phyloP scores from a whole-genome alignment of 2,888 invertebrate species.

The Agrilus mali region DNA sequence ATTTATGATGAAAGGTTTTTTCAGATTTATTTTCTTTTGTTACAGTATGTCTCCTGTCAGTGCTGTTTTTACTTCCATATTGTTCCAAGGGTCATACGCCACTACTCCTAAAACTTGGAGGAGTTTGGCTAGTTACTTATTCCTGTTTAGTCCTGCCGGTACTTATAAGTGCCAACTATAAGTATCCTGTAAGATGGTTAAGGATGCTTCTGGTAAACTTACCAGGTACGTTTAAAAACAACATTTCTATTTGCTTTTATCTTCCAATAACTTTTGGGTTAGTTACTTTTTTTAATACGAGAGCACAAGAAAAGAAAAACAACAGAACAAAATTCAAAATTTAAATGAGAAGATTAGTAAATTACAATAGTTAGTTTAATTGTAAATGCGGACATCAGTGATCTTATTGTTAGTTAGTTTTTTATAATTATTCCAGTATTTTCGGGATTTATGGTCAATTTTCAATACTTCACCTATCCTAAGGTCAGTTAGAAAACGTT shows the following conservation, averaged over 20 bases:
- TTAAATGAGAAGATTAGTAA: no score
- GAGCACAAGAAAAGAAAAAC: no score
- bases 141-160: conserved; percentile 55
- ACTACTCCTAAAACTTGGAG: conserved; percentile 44
- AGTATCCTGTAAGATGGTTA: conserved; percentile 51
- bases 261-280: no score
- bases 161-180: conserved; percentile 56
- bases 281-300: no score
- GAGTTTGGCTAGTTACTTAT: conserved; percentile 47
- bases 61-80: conserved; percentile 51
- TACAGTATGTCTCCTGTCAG: conserved; percentile 54
- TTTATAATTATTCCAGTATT: no score
- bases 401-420: no score
- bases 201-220: conserved; percentile 41
- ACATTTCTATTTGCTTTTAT: not conserved
- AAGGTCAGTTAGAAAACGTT: no score
- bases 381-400: no score
- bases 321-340: no score
- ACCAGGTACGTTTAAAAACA: conserved; percentile 37
- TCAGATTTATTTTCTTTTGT: conserved; percentile 16
- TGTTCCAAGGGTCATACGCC: conserved; percentile 45
- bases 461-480: no score
- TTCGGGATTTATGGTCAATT: no score
- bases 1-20: not conserved
- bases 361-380: no score